Conservation (phyloP, 2,888 invertebrate genomes). For the Parasteatoda lunata region DNA sequence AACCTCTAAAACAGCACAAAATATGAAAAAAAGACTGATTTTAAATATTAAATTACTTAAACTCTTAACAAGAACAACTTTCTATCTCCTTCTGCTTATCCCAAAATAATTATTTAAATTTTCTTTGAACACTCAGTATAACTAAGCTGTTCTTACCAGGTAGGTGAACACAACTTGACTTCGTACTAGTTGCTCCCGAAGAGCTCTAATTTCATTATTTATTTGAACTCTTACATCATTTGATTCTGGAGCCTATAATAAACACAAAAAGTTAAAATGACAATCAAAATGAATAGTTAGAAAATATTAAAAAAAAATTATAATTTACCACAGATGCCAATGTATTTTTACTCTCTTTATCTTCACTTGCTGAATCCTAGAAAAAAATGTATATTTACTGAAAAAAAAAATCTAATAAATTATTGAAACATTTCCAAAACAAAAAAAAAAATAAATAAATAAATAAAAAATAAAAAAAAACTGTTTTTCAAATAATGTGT, state of each 20-base stretch:
- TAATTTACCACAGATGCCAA: conserved; percentile 25
- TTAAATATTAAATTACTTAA: no score
- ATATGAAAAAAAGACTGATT: no score
- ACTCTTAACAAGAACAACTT: no score
- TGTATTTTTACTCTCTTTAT: conserved; percentile 22
- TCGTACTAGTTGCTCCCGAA: conserved; percentile 52
- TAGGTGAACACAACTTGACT: conserved; percentile 63
- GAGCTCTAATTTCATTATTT: conserved; percentile 58
- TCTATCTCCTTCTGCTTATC: no score
- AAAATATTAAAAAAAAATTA: conserved; percentile 6
- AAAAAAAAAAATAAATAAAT: background rate
- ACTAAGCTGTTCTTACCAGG: conserved; percentile 32
- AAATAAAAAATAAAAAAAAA: background rate
- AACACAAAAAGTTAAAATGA: background rate
- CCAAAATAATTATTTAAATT: no score
- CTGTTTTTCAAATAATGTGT: background rate
- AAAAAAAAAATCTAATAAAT: background rate
- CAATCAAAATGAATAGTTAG: background rate
- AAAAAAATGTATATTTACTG: conserved; percentile 14
- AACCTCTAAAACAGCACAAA: no score
- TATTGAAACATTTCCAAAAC: background rate
- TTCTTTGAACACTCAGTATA: no score
- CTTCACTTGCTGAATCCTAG: conserved; percentile 21
- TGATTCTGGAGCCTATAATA: conserved; percentile 29
- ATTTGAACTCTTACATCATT: conserved; percentile 52